These are phyloP conservation scores for Operophtera brumata DNA, from an alignment of 2,888 invertebrate genomes.

Conservation along the genomic window DNA sequence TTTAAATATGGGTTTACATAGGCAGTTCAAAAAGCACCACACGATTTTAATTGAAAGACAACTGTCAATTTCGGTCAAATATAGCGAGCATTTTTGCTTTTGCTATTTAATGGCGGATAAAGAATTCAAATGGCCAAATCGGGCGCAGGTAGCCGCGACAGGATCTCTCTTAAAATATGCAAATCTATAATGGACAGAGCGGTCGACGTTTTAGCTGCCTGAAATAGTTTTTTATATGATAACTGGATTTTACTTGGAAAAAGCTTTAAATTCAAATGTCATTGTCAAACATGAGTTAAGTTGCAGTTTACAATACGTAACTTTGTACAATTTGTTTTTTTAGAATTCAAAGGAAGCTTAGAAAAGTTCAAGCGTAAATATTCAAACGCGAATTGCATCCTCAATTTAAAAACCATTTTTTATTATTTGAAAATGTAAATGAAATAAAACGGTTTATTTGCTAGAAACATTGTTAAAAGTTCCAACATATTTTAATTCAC, in stretches of 20 bases:
- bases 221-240: constrained; percentile 57
- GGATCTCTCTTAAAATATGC: constrained; percentile 73
- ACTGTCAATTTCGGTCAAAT: constrained; percentile 61
- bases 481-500: no score
- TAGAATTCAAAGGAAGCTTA: constrained; percentile 21
- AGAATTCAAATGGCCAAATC: constrained; percentile 68
- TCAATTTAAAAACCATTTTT: no score
- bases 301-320: constrained; percentile 4
- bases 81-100: constrained; percentile 54
- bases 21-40: constrained; percentile 22
- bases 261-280: constrained; percentile 5
- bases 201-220: constrained; percentile 48
- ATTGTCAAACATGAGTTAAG: constrained; percentile 15
- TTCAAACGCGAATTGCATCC: no score
- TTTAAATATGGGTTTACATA: no score
- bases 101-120: constrained; percentile 57
- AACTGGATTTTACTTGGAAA: constrained; percentile 6
- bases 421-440: no score
- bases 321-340: constrained; percentile 21
- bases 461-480: no score
- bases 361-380: background rate
- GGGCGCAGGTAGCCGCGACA: constrained; percentile 59
- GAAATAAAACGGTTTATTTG: no score
- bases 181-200: constrained; percentile 71
- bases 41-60: constrained; percentile 62